Conservation (phyloP, 2,797 vertebrate species). For the Margarornis squamiger region DNA sequence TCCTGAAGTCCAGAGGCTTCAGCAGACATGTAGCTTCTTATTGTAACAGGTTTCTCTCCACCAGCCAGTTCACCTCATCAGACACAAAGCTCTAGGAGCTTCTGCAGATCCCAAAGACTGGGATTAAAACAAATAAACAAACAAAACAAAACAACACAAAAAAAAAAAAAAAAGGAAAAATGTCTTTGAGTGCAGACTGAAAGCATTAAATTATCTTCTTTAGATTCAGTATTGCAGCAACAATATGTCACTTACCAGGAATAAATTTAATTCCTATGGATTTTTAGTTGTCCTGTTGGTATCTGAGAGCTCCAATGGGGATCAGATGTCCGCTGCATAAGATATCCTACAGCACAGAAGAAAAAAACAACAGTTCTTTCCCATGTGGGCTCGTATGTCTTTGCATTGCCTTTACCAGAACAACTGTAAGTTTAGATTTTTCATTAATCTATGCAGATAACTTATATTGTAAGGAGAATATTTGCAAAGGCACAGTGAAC, state of each 20-base stretch:
- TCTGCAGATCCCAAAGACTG: neutral
- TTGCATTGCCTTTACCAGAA: neutral
- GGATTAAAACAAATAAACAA: neutral
- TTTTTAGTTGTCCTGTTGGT: neutral
- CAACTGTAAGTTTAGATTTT: neutral
- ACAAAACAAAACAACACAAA: neutral
- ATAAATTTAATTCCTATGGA: neutral
- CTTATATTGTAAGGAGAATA: neutral
- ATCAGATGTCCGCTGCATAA: neutral
- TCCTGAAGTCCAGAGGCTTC: neutral
- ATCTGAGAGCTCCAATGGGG: neutral
- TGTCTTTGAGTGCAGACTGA: neutral
- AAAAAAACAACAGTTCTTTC: neutral
- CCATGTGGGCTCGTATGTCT: neutral
- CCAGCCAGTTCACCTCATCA: neutral
- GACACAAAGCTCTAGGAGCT: neutral
- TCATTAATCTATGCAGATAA: neutral
- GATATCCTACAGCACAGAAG: neutral
- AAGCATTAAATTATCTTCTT: neutral
- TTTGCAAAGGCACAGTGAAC: neutral
- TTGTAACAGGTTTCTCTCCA: neutral
- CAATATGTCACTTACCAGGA: neutral
- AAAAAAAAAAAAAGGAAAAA: neutral
- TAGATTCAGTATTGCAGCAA: neutral
- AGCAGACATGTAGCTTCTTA: neutral